Evolutionary conservation across 2,797 vertebrate genomes (phyloP), one percentile per base, ranked within the genome.

Genomic region (Telmatherina bonti): DNA sequence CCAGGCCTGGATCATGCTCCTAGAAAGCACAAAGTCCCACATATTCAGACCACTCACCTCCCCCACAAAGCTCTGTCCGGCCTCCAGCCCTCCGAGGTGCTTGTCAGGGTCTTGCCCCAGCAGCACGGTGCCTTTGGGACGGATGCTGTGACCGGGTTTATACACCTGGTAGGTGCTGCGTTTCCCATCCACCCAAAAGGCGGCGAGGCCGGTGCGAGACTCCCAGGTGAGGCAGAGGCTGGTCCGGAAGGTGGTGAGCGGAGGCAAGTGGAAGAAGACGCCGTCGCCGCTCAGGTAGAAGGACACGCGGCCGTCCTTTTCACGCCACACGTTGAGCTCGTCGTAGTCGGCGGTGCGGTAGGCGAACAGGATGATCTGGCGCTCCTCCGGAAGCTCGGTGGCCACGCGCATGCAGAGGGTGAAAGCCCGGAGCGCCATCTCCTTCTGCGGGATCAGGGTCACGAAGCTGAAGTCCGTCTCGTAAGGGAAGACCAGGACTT

Each of bases 151-250:
- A 0, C 94, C 95, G 0, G 87, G 91, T 59, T 88, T 94, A 82
- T 96, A 91, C 22, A 95, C 92, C 65, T 93, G 94, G 70, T 83
- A 91, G 15, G 92, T 91, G 81, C 93, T 86, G 20, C 93, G 85
- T 7, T 83, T 93, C 1, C 93, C 91, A 0, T 95, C 89, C 35
- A 94, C n/a, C 94, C 94, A 93, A 49, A 93, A 93, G 0, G 93
- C 91, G 0, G 91, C 11, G 4, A 94, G 91, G 70, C 93, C 93
- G 0, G 81, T 87, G 54, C 60, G 82, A 13, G 94, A 95, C 52
- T 93, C 89, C 95, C 95, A 95, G 10, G 94, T 94, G 43, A 95
- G 91, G 83, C 95, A 96, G 38, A 96, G 83, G 79, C 94, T 94
- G 49, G 89, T 90, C 67, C 94, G 91, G 84, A 95, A 95, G 59